phyloP scores from a whole-genome alignment of 53 echinoderm and acorn worm genomes.

The Holothuria leucospilota region DNA sequence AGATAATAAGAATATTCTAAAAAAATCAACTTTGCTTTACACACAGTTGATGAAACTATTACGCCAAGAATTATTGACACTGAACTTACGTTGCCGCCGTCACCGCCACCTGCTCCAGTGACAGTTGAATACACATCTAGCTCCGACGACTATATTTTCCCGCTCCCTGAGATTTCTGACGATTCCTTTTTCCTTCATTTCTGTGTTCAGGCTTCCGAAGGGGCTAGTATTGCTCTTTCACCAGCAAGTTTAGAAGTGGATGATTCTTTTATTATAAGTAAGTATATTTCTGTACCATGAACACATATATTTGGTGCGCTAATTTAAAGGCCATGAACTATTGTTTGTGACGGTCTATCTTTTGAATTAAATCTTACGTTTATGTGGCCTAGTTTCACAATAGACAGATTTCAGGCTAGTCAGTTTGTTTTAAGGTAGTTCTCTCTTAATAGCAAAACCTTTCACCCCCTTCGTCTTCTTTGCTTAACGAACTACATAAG shows the following conservation, averaged over 20 bases:
- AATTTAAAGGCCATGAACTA: no score
- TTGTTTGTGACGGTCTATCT: no score
- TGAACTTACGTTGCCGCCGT: not conserved
- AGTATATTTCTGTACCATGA: not conserved
- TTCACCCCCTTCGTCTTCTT: no score
- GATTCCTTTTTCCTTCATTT: constrained; percentile 27
- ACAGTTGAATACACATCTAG: not conserved
- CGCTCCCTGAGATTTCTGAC: not conserved
- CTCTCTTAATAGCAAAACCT: no score
- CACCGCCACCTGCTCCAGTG: not conserved
- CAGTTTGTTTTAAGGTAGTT: no score
- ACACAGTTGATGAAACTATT: not conserved
- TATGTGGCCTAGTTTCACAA: no score
- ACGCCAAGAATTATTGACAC: not conserved
- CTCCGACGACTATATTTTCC: not conserved
- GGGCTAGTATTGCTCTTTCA: not conserved
- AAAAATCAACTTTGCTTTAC: not conserved
- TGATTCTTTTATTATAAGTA: not conserved
- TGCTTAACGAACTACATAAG: no score
- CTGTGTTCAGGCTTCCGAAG: not conserved
- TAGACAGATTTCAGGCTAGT: no score
- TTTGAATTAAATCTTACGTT: no score
- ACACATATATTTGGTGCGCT: no score
- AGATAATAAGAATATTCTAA: no score
- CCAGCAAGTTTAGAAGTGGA: not conserved